Conservation (phyloP, 2,113 vertebrate genomes). For the Labeo catla region DNA sequence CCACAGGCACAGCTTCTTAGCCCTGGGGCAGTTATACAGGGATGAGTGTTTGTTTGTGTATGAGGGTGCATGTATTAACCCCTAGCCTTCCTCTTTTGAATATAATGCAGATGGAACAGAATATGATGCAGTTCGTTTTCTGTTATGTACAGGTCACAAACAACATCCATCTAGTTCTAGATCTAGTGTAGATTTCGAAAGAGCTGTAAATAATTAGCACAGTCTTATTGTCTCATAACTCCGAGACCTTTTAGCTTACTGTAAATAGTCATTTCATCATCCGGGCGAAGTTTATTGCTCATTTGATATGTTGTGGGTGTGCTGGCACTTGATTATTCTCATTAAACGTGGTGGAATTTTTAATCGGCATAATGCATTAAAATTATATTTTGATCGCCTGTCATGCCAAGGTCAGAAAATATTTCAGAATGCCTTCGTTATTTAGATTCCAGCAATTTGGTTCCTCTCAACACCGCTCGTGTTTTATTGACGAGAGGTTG, state of each 20-base stretch:
- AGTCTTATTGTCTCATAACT: neutral
- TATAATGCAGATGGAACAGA: neutral
- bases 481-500: conserved; percentile 39
- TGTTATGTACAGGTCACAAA: neutral
- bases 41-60: neutral
- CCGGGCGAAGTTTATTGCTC: neutral
- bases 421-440: conserved; percentile 33
- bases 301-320: neutral
- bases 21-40: conserved; percentile 13
- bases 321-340: neutral
- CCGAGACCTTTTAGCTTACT: neutral
- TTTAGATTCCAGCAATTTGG: conserved; percentile 32
- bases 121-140: neutral
- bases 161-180: neutral
- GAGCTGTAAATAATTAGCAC: neutral
- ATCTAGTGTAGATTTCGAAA: neutral
- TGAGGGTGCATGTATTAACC: neutral
- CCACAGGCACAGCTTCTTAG: conserved; percentile 24
- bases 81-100: neutral
- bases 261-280: neutral
- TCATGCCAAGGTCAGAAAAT: conserved; percentile 17
- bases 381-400: neutral
- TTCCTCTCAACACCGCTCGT: conserved; percentile 13
- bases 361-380: neutral
- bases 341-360: conserved; percentile 10